Base-by-base conservation (phyloP, 2,113 vertebrate species). In the Chaenogobius annularis region DNA sequence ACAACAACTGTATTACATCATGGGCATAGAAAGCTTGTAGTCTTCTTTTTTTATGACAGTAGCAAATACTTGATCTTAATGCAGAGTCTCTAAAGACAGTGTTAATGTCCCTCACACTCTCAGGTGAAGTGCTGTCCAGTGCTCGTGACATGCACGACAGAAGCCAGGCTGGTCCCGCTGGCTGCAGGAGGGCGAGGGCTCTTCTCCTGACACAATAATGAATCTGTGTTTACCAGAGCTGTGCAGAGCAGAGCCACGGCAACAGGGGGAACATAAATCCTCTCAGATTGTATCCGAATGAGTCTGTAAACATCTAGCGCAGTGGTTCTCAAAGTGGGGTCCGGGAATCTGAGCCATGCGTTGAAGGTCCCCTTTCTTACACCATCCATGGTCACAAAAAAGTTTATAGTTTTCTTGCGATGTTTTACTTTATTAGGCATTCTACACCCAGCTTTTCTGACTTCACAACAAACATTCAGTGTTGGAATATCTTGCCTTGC, bases 211-310 rank as follows among this genome's bases (percentile, higher is more conserved):
- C 82, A 88, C 68, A 75, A 79, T 87, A 58, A 88, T 80, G 83
- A 84, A 77, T 83, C 76, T 70, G 74, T 64, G 69, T 87, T 91
- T 87, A 87, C 83, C 79, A 77, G 68, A 71, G 75, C 75, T 78
- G 52, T 17, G 4, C 59, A 75, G 76, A 40, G 68, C 76, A 81
- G 63, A 77, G 79, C 63, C 50, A 68, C 2, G 13, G 76, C 84
- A 85, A 70, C 74, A 73, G 77, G 72, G 77, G 37, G 83, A 74
- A 66, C 80, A 88, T 92, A 89, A 90, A 88, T 85, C 70, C 1
- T 82, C 67, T n/a, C 7, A 81, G 88, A 92, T 91, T 86, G 77
- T 82, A 88, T 88, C 80, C 67, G 82, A 90, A 91, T 87, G 82
- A 84, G 78, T 87, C 83, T 92, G 92, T 91, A 90, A 92, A 89